These are phyloP conservation scores for Poliocrania exsul DNA, from an alignment of 2,797 vertebrate genomes.

Conservation along the genomic window DNA sequence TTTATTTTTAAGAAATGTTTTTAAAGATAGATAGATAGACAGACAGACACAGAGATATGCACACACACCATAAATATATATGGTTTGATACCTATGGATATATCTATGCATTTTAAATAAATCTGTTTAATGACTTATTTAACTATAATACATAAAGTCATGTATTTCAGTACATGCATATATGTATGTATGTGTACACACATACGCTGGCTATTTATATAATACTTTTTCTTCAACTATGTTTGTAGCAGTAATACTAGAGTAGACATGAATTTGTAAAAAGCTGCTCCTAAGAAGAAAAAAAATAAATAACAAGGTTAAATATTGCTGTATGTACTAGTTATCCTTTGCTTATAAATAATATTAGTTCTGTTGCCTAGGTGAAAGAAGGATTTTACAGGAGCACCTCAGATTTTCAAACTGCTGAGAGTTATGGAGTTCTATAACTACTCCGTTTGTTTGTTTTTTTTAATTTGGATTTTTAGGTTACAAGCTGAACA, in stretches of 20 bases:
- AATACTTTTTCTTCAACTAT: neutral
- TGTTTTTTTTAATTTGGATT: neutral
- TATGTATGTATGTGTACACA: neutral
- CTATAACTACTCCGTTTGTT: neutral
- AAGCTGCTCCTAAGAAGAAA: neutral
- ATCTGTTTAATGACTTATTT: neutral
- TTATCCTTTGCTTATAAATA: neutral
- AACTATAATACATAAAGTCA: neutral
- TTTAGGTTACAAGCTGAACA: neutral
- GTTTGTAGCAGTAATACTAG: neutral
- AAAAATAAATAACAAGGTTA: neutral
- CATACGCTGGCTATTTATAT: neutral
- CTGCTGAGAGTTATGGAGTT: neutral
- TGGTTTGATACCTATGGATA: neutral
- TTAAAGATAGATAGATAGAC: neutral
- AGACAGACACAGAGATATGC: no score
- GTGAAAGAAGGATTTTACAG: neutral
- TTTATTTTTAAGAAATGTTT: neutral
- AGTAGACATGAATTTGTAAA: neutral
- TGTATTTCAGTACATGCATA: neutral
- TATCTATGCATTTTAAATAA: neutral
- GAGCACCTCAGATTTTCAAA: neutral
- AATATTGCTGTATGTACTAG: neutral
- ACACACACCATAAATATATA: neutral
- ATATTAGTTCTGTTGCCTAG: neutral